phyloP scores from a whole-genome alignment of 2,888 invertebrate species.

The Rhorus exstirpatorius region DNA sequence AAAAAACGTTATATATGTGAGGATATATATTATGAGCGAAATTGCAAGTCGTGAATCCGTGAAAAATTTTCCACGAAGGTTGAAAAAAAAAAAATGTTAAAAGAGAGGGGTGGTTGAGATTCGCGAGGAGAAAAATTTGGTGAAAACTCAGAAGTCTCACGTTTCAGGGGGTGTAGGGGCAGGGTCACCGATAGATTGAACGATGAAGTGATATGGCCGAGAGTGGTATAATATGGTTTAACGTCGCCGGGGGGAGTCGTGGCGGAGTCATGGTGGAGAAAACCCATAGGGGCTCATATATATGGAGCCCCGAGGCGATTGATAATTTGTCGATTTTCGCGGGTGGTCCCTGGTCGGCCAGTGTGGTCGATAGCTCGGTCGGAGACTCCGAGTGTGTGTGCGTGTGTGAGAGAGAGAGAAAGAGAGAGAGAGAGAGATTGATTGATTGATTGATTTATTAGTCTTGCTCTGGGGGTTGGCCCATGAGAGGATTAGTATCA shows the following conservation, averaged over 20 bases:
- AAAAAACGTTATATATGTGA: constrained; percentile 26
- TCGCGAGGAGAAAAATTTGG: constrained; percentile 5
- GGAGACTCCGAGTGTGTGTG: neutral
- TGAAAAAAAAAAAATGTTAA: neutral
- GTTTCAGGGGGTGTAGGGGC: neutral
- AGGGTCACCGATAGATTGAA: constrained; percentile 46
- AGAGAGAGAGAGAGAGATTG: neutral
- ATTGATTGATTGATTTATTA: too few relatives aligned
- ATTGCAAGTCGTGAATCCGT: constrained; percentile 31
- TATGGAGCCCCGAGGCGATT: constrained; percentile 54
- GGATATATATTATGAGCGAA: constrained; percentile 49
- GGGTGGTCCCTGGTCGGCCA: constrained; percentile 53
- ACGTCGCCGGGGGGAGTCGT: constrained; percentile 48
- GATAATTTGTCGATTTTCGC: constrained; percentile 74
- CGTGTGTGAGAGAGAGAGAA: neutral
- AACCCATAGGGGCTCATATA: constrained; percentile 4
- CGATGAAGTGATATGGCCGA: constrained; percentile 67
- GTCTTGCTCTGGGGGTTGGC: too few relatives aligned
- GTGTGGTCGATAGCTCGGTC: constrained; percentile 45
- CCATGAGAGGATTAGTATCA: too few relatives aligned
- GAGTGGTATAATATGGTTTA: constrained; percentile 71
- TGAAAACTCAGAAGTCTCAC: constrained; percentile 3
- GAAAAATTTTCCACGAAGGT: constrained; percentile 27
- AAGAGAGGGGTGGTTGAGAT: neutral
- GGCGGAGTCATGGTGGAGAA: constrained; percentile 37